phyloP scores from a whole-genome alignment of 2,888 invertebrate species.

The Dione vanillae region DNA sequence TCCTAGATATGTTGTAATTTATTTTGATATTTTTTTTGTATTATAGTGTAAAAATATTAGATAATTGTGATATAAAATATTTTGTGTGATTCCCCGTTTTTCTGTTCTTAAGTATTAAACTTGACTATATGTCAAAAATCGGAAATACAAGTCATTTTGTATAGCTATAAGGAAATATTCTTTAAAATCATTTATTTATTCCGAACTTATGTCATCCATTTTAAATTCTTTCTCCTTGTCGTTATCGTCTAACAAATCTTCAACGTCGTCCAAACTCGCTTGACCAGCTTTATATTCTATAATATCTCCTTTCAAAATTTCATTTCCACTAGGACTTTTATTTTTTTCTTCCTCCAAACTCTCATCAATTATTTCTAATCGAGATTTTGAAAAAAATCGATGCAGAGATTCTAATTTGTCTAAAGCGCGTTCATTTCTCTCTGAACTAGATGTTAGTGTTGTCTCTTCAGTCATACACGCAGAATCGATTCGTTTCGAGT shows the following conservation, averaged over 20 bases:
- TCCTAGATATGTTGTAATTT: conserved; percentile 24
- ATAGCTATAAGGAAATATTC: conserved; percentile 17
- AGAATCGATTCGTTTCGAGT: conserved; percentile 68
- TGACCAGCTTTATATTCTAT: conserved; percentile 64
- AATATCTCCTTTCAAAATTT: conserved; percentile 44
- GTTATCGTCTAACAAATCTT: conserved; percentile 72
- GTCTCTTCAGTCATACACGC: conserved; percentile 77
- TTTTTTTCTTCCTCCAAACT: conserved; percentile 67
- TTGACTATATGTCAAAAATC: conserved; percentile 8
- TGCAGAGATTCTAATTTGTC: conserved; percentile 76
- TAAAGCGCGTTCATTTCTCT: conserved; percentile 68
- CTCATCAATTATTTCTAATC: conserved; percentile 79
- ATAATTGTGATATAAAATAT: conserved; percentile 1
- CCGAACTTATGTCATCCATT: conserved; percentile 23
- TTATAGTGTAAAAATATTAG: conserved; percentile 21
- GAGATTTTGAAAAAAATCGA: conserved; percentile 75
- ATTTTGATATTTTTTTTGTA: conserved; percentile 6
- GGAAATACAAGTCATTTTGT: conserved; percentile 14
- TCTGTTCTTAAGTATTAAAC: neutral
- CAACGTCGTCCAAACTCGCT: conserved; percentile 76
- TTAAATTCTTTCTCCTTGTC: conserved; percentile 49
- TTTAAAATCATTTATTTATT: conserved; percentile 10
- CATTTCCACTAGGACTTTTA: conserved; percentile 52
- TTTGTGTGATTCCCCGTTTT: conserved; percentile 15
- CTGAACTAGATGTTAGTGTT: conserved; percentile 61